Evolutionary conservation across 2,888 invertebrate species (phyloP).

Genomic region (Mimas tiliae): DNA sequence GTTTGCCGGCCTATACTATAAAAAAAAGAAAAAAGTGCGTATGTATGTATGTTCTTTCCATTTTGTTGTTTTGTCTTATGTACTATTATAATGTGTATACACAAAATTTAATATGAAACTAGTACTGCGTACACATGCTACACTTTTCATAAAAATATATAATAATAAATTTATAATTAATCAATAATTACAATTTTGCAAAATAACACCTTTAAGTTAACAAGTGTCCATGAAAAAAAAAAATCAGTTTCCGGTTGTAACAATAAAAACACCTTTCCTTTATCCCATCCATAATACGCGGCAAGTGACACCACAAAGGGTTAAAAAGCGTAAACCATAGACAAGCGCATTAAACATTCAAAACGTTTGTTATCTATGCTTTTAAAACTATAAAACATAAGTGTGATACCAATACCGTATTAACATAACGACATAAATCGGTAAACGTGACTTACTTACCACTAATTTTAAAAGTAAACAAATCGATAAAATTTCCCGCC

Average conservation of each 20-base stretch:
- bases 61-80: too few species aligned
- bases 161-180: too few species aligned
- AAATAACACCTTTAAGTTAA: neutral
- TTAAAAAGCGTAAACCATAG: conserved; percentile 11
- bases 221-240: neutral
- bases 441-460: conserved; percentile 64
- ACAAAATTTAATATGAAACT: too few species aligned
- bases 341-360: conserved; percentile 12
- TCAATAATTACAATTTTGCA: neutral
- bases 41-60: too few species aligned
- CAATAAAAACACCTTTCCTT: conserved; percentile 14
- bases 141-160: too few species aligned
- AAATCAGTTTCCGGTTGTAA: neutral
- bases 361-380: conserved; percentile 33
- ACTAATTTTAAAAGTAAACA: conserved; percentile 83
- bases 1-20: too few species aligned
- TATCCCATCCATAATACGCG: neutral
- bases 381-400: conserved; percentile 49
- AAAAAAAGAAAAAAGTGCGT: too few species aligned
- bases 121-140: too few species aligned
- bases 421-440: conserved; percentile 72
- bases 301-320: conserved; percentile 1
- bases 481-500: conserved; percentile 76
- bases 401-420: conserved; percentile 67
- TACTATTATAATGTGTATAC: too few species aligned